phyloP scores from a whole-genome alignment of 2,888 invertebrate genomes.

The Cryptus armator region DNA sequence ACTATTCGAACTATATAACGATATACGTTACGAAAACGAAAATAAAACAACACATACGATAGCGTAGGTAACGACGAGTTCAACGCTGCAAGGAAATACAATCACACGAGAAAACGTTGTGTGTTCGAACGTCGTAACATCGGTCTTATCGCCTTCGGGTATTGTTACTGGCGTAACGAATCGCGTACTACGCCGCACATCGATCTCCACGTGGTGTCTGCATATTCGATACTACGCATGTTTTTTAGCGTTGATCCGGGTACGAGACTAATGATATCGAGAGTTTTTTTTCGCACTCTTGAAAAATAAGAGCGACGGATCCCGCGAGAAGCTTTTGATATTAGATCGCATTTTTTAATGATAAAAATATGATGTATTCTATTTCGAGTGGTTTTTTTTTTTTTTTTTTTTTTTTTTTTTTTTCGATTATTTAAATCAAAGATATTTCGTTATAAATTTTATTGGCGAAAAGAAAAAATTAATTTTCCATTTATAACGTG shows the following conservation, averaged over 20 bases:
- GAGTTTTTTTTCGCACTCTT: not conserved
- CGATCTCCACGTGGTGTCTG: constrained; percentile 73
- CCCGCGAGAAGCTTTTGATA: no score
- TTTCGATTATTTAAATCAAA: no score
- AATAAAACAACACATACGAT: constrained; percentile 3
- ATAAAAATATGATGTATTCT: no score
- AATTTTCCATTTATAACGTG: constrained; percentile 6
- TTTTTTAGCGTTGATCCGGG: not conserved
- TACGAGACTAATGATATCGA: not conserved
- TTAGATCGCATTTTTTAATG: no score
- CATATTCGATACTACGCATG: not conserved
- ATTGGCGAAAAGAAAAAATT: not conserved
- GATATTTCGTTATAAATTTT: not conserved
- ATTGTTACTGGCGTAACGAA: constrained; percentile 76
- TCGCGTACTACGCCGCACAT: constrained; percentile 72
- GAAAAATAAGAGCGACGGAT: not conserved
- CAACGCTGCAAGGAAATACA: constrained; percentile 13
- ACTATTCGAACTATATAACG: not conserved
- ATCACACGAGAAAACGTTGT: constrained; percentile 29
- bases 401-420: no score
- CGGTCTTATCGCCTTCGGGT: constrained; percentile 68
- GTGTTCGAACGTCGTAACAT: constrained; percentile 46
- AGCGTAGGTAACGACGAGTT: constrained; percentile 9
- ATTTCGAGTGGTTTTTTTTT: no score
- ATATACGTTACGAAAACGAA: not conserved